Conservation (phyloP, 2,113 vertebrate species). For the Callipepla squamata region DNA sequence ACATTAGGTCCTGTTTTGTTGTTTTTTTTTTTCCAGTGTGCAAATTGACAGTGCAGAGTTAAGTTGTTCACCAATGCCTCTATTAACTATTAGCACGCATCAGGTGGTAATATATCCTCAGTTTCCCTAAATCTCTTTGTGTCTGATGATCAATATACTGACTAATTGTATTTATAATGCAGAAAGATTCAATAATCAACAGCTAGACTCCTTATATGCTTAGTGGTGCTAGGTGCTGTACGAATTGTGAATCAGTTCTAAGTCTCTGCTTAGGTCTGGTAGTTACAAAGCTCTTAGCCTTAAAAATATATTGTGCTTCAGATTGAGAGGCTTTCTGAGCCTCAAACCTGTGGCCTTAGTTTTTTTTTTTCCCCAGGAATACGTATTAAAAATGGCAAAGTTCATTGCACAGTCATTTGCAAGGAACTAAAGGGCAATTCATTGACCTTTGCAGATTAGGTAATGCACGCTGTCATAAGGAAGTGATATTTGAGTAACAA, state of each 20-base stretch:
- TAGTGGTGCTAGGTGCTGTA: not conserved
- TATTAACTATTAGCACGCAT: not conserved
- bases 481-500: conserved; percentile 56
- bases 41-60: not conserved
- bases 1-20: not conserved
- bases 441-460: conserved; percentile 55
- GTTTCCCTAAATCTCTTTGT: not conserved
- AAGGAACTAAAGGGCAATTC: conserved; percentile 38
- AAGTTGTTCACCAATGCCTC: not conserved
- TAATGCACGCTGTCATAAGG: conserved; percentile 51
- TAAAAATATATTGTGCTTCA: not conserved
- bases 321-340: not conserved
- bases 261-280: not conserved
- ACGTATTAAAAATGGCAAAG: conserved; percentile 40
- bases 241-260: not conserved
- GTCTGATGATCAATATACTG: not conserved
- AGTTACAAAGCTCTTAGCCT: not conserved
- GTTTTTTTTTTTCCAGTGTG: not conserved
- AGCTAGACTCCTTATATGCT: not conserved
- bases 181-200: not conserved
- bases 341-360: conserved; percentile 39
- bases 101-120: not conserved
- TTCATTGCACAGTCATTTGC: conserved; percentile 43
- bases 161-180: not conserved
- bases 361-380: conserved; percentile 29